Evolutionary conservation across 2,888 invertebrate genomes (phyloP).

Genomic region (Pocota personata): DNA sequence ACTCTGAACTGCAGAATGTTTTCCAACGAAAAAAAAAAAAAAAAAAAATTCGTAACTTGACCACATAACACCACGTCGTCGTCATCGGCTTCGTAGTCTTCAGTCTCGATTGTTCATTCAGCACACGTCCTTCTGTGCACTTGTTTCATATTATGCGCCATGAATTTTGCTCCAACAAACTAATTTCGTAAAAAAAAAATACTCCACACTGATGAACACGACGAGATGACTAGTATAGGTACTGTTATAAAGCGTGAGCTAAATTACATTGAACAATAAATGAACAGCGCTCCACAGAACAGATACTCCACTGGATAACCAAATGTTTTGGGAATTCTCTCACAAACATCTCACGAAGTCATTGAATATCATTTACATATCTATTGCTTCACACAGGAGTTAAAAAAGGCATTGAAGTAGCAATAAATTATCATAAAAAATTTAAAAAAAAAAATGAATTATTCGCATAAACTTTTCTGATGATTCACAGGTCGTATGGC

Average conservation of each 20-base stretch:
- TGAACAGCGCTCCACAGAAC: not conserved
- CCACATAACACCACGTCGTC: constrained; percentile 42
- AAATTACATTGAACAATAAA: constrained; percentile 24
- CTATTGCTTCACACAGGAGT: constrained; percentile 17
- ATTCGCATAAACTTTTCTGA: not conserved
- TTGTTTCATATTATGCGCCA: constrained; percentile 47
- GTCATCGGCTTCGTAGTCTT: not conserved
- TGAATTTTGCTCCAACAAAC: constrained; percentile 23
- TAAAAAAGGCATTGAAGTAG: not conserved
- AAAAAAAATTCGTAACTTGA: constrained; percentile 35
- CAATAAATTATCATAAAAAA: constrained; percentile 28
- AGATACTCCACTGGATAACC: not conserved
- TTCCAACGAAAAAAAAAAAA: constrained; percentile 18
- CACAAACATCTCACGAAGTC: constrained; percentile 27
- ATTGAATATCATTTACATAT: constrained; percentile 47
- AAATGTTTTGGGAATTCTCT: constrained; percentile 37
- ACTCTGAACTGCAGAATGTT: constrained; percentile 14
- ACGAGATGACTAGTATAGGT: not conserved
- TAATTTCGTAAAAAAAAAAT: constrained; percentile 32
- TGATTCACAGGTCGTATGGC: not conserved
- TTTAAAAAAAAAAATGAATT: not conserved
- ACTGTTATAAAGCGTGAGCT: constrained; percentile 32
- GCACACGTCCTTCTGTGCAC: constrained; percentile 49
- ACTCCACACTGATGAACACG: constrained; percentile 3
- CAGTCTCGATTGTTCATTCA: constrained; percentile 14